These are phyloP conservation scores for Tricholaema leucomelas DNA, from an alignment of 2,113 vertebrate species.

Conservation along the genomic window DNA sequence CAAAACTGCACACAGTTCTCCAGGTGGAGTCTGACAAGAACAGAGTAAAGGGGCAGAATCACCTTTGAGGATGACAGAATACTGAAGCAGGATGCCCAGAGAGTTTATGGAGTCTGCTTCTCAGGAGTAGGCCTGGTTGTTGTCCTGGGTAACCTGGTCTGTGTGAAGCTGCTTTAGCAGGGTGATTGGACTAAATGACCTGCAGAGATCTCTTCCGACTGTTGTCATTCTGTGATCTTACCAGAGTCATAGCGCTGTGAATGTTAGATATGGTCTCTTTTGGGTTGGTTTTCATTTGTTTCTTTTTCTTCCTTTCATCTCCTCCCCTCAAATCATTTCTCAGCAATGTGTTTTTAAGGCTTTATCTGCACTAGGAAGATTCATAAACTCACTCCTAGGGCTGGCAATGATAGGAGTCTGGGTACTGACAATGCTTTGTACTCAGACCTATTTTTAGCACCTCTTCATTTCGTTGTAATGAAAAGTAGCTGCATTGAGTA, in stretches of 20 bases:
- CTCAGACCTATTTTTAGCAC: not conserved
- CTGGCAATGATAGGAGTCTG: not conserved
- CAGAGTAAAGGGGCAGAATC: too few relatives aligned
- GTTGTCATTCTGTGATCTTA: not conserved
- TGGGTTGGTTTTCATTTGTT: not conserved
- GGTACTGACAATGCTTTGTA: not conserved
- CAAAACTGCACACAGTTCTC: too few relatives aligned
- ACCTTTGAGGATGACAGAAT: not conserved
- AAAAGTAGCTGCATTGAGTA: not conserved
- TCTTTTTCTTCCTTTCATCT: not conserved
- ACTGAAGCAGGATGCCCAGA: not conserved
- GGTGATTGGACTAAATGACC: not conserved
- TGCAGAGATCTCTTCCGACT: not conserved
- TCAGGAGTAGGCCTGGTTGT: not conserved
- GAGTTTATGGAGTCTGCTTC: not conserved
- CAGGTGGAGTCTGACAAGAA: too few relatives aligned
- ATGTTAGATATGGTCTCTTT: not conserved
- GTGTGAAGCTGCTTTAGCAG: not conserved
- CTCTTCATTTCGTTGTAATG: not conserved
- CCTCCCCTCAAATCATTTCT: not conserved
- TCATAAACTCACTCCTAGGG: not conserved
- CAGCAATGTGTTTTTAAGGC: not conserved
- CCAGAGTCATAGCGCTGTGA: not conserved
- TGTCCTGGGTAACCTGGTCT: not conserved
- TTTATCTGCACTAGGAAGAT: not conserved